These are phyloP conservation scores for Oxystoma pomonae DNA, from an alignment of 2,888 invertebrate genomes.

Conservation along the genomic window DNA sequence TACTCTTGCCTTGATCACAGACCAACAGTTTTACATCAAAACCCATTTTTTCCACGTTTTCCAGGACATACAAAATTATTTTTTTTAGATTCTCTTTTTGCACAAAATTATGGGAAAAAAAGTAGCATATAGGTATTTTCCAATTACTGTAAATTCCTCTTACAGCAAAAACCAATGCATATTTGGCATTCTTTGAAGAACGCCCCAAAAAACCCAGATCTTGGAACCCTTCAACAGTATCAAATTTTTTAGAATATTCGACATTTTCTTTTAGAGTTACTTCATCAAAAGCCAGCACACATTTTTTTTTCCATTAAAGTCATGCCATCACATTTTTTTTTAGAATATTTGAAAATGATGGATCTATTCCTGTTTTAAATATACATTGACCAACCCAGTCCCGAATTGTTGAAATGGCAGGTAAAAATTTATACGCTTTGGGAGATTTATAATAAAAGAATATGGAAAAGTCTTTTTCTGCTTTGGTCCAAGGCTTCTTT, in stretches of 20 bases:
- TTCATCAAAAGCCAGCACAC: conserved; percentile 2
- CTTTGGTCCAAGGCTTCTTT: neutral
- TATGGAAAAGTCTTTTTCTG: neutral
- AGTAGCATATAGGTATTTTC: conserved; percentile 6
- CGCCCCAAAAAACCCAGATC: conserved; percentile 4
- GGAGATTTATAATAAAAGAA: conserved; percentile 6
- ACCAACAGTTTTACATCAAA: neutral
- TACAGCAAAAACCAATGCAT: conserved; percentile 3
- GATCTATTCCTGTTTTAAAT: conserved; percentile 5
- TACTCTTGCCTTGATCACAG: neutral
- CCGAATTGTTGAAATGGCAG: neutral
- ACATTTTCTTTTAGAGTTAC: conserved; percentile 1
- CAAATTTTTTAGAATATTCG: neutral
- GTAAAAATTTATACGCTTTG: neutral
- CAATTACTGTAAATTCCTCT: conserved; percentile 2
- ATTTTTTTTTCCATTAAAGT: no score
- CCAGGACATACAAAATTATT: neutral
- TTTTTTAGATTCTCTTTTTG: neutral
- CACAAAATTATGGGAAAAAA: conserved; percentile 4
- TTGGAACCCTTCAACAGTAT: conserved; percentile 5
- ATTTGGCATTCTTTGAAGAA: neutral
- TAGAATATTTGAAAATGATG: neutral
- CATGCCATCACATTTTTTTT: no score
- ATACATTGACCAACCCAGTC: neutral
- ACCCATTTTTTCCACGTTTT: neutral